Evolutionary conservation across 2,113 vertebrate species (phyloP).

Genomic region (Neodontobutis hainanensis): DNA sequence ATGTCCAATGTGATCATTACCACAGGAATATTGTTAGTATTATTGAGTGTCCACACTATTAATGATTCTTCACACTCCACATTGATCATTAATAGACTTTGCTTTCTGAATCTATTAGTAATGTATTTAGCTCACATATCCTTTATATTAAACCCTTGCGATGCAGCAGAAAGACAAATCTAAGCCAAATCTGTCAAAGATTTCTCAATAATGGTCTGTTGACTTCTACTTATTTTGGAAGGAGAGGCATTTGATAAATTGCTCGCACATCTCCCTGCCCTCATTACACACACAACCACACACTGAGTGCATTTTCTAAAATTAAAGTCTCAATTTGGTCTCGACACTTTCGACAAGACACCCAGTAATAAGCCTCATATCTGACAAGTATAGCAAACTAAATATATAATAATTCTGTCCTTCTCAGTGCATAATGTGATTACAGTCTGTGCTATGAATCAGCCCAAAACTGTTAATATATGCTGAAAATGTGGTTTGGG

Average conservation of each 20-base stretch:
- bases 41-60: neutral
- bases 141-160: neutral
- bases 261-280: neutral
- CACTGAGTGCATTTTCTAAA: neutral
- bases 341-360: neutral
- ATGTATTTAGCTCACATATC: too few relatives aligned
- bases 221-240: neutral
- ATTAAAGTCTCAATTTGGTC: conserved; percentile 3
- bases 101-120: too few relatives aligned
- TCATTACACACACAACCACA: neutral
- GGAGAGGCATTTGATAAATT: neutral
- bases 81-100: neutral
- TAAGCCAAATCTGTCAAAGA: conserved; percentile 4
- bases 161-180: neutral
- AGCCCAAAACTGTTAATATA: neutral
- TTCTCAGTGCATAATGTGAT: conserved; percentile 1
- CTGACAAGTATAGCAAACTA: neutral
- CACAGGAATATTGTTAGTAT: too few relatives aligned
- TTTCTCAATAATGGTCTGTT: conserved; percentile 6
- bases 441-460: neutral
- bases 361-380: neutral
- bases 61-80: neutral
- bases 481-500: neutral
- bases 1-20: neutral
- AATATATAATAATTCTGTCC: conserved; percentile 5